phyloP scores from a whole-genome alignment of 2,113 vertebrate genomes.

The Rhizomys pruinosus region DNA sequence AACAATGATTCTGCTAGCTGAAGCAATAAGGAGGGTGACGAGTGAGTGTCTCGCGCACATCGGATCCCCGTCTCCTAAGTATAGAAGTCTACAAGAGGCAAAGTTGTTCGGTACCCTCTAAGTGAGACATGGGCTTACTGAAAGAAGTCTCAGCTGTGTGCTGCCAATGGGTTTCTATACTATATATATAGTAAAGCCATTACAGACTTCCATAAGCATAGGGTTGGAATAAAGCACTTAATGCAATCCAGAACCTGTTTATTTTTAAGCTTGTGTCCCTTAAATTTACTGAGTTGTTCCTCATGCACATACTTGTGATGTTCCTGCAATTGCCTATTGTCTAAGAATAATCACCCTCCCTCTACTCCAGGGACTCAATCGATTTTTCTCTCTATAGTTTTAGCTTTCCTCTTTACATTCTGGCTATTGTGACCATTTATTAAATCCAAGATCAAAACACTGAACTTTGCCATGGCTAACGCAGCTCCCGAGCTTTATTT shows the following conservation, averaged over 20 bases:
- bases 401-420: conserved; percentile 7
- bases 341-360: conserved; percentile 12
- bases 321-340: conserved; percentile 20
- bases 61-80: not conserved
- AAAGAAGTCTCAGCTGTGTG: not conserved
- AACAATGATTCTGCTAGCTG: too few species aligned
- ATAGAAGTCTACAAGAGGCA: not conserved
- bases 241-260: not conserved
- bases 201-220: not conserved
- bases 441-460: conserved; percentile 18
- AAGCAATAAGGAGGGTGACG: too few species aligned
- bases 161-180: not conserved
- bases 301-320: not conserved
- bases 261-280: conserved; percentile 40
- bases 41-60: accelerated
- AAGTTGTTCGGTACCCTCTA: too few species aligned
- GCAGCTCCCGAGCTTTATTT: not conserved
- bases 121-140: not conserved
- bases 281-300: conserved; percentile 3
- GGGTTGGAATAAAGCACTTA: not conserved
- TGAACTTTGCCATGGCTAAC: not conserved
- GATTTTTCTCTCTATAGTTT: conserved; percentile 13
- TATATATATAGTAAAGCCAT: not conserved
- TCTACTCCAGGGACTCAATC: not conserved
- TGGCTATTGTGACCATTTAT: not conserved